Base-by-base conservation (phyloP, 2,113 vertebrate species). In the Euleptes europaea region DNA sequence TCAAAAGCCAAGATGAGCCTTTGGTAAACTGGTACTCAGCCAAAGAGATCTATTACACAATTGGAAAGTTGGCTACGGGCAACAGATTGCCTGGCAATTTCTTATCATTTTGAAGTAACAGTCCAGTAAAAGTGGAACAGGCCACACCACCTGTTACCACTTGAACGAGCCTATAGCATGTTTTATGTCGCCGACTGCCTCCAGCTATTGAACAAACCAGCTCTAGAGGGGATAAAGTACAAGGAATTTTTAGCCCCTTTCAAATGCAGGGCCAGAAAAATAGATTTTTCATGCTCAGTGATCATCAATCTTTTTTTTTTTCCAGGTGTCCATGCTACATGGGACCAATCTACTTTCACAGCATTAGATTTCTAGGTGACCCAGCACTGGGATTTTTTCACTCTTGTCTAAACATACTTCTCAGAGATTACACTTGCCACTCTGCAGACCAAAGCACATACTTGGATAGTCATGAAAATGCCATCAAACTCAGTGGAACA, bases 91-190 rank as follows among this genome's bases (percentile, higher is more conserved):
- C 0, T 70, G 35, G 44, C 35, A 69, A 47, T 77, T 71, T 49
- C 38, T 87, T 69, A n/a, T 19, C 14, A 38, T 76, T 57, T 0
- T 83, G 33, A 65, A 78, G 15, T 40, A 7, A 80, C 0, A 80
- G 54, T 0, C 42, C 1, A 23, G 2, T 42, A 38, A 28, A 2
- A 33, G n/a, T 66, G 44, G 31, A 88, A 69, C 33, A 67, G 44
- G 28, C 80, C 80, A 93, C 44, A n/a, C 82, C 80, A 93, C 88
- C 85, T 92, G 90, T 90, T 94, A 81, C 38, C 40, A 51, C 1
- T 15, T n/a, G 3, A 31, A 85, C 73, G 33, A 31, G 35, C 28
- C 12, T 19, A 60, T 47, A 47, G 78, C 3, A 42, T 0, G 1
- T 11, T 49, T 67, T 84, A 35, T 65, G 35, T 82, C 81, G 31